Percentiles rank a stretch among this genome's conserved stretches.
Conservation (phyloP, 2,797 vertebrate genomes). For the Chelonia mydas region DNA sequence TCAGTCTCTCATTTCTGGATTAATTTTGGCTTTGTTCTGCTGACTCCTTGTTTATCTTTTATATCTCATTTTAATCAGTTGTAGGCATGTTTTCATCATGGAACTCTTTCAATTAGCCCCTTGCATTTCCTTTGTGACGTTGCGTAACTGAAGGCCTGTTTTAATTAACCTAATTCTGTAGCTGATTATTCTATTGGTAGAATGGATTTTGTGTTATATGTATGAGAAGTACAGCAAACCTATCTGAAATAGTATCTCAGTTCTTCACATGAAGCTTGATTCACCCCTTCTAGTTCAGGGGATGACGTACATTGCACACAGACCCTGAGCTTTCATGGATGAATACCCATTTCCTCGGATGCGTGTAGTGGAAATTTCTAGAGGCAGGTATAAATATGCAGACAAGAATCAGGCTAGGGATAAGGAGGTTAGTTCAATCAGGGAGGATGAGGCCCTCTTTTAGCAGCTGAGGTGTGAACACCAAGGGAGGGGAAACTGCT, state of each 20-base stretch:
- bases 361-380: no score
- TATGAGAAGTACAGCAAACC: not conserved
- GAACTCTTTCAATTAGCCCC: constrained; percentile 57
- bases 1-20: constrained; percentile 32
- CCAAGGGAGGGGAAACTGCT: no score
- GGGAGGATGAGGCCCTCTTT: no score
- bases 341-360: no score
- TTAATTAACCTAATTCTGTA: constrained; percentile 43
- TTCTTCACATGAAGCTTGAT: constrained; percentile 8
- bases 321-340: not conserved
- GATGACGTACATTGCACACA: not conserved
- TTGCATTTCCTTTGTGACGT: constrained; percentile 41
- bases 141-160: constrained; percentile 18
- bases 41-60: constrained; percentile 25
- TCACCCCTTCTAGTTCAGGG: rapidly evolving
- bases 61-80: constrained; percentile 52
- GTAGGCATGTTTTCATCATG: constrained; percentile 21
- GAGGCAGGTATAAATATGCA: no score
- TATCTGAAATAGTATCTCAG: not conserved
- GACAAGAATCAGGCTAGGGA: no score
- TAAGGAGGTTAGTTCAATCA: no score
- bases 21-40: constrained; percentile 46
- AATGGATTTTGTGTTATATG: not conserved
- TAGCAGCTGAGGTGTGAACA: no score
- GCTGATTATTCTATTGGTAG: constrained; percentile 23